Evolutionary conservation across 2,113 vertebrate species (phyloP).

Genomic region (Psittacara wagleri): DNA sequence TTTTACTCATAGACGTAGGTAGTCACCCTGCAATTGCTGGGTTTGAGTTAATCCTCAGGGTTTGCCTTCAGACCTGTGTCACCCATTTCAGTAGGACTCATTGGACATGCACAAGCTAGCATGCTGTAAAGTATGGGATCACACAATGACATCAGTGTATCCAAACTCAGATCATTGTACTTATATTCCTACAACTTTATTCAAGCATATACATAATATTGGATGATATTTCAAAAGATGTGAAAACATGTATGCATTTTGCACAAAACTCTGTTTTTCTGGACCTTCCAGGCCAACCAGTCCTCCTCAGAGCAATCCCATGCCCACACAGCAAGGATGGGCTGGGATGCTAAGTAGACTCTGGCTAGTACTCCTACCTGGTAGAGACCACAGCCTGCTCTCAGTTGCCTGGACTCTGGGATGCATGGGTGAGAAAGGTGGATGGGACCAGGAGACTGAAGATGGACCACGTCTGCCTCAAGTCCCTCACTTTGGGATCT

Average conservation of each 20-base stretch:
- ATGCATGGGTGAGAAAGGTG: fast-evolving
- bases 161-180: background rate
- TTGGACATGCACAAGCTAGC: background rate
- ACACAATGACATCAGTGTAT: background rate
- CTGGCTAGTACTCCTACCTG: background rate
- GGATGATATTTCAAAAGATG: background rate
- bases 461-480: background rate
- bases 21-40: background rate
- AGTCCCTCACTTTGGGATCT: background rate
- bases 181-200: background rate
- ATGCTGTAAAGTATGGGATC: background rate
- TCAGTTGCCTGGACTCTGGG: background rate
- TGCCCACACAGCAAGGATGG: too few species aligned
- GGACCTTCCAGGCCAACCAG: background rate
- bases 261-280: background rate
- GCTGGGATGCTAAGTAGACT: background rate
- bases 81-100: background rate
- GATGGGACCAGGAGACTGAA: too few species aligned
- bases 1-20: background rate
- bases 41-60: background rate
- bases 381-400: background rate
- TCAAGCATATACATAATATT: background rate
- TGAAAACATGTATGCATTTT: background rate
- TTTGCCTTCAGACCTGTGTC: background rate
- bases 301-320: background rate